A percentile compares a stretch with the other conserved stretches of the same genome.
phyloP scores from a whole-genome alignment of 2,888 invertebrate species.

The Drosophila demipolita region DNA sequence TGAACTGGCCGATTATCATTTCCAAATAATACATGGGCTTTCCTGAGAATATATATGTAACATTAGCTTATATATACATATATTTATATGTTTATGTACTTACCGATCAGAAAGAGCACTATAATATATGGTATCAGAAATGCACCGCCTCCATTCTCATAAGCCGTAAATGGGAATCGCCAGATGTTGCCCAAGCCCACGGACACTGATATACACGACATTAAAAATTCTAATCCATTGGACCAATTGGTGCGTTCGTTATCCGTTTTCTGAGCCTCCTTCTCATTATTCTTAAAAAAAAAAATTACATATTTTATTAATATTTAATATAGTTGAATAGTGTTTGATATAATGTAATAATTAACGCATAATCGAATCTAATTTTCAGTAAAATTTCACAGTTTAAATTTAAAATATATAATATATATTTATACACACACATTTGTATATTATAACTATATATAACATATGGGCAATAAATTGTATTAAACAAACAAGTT shows the following conservation, averaged over 20 bases:
- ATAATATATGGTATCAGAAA: slow-evolving; percentile 91
- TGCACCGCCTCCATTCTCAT: slow-evolving; percentile 91
- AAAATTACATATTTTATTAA: not conserved
- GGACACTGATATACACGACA: slow-evolving; percentile 91
- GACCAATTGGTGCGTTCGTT: slow-evolving; percentile 63
- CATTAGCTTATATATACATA: not conserved
- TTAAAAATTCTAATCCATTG: slow-evolving; percentile 89
- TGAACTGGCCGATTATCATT: slow-evolving; percentile 93
- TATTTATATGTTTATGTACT: not conserved
- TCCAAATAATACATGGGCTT: slow-evolving; percentile 94
- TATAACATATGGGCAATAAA: not conserved
- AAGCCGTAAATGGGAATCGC: slow-evolving; percentile 88
- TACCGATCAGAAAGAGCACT: slow-evolving; percentile 87
- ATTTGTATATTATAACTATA: not conserved
- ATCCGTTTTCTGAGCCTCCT: slow-evolving; percentile 41
- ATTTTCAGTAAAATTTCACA: not conserved
- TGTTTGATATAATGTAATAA: not conserved
- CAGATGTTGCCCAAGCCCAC: slow-evolving; percentile 91
- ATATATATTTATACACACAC: not conserved
- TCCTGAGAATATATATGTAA: slow-evolving; percentile 84
- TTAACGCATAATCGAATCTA: not conserved
- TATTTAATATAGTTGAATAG: not conserved
- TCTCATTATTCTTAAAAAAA: slow-evolving; percentile 48
- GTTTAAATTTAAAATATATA: not conserved
- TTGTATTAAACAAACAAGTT: not conserved